Evolutionary conservation across 2,113 vertebrate genomes (phyloP).

Genomic region (Tichodroma muraria): DNA sequence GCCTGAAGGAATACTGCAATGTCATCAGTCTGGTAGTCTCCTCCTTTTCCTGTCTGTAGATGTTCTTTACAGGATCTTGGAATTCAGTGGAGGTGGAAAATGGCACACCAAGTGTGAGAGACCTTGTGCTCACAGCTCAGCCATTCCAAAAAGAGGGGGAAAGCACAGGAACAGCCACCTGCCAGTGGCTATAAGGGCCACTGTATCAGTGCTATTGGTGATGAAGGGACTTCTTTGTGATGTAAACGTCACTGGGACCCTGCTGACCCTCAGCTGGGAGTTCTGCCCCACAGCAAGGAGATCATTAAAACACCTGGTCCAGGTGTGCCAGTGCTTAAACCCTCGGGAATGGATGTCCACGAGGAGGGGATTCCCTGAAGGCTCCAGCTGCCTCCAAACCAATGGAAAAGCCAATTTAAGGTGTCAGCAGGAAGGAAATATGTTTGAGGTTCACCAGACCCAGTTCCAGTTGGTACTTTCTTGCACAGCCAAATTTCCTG

Average conservation of each 20-base stretch:
- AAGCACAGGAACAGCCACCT: not conserved
- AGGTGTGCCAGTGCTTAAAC: not conserved
- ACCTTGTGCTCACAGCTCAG: not conserved
- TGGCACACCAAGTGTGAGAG: not conserved
- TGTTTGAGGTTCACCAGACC: not conserved
- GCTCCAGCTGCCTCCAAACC: not conserved
- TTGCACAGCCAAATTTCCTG: not conserved
- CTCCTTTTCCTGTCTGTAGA: not conserved
- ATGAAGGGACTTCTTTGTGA: not conserved
- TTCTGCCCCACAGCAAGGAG: not conserved
- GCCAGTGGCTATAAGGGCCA: not conserved
- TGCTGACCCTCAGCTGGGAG: not conserved
- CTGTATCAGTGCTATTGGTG: not conserved
- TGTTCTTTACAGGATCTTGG: not conserved
- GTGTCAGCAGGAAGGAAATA: not conserved
- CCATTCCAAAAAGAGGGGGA: not conserved
- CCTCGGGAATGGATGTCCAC: fast-evolving
- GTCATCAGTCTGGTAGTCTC: not conserved
- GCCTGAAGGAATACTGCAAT: not conserved
- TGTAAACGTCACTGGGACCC: not conserved
- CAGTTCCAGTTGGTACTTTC: not conserved
- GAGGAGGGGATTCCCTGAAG: not conserved
- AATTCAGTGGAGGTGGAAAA: not conserved
- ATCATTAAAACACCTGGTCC: not conserved
- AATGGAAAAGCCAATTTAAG: not conserved